A percentile compares a stretch with the other conserved stretches of the same genome.
These are phyloP conservation scores for Ctenosaura bakeri DNA, from an alignment of 2,797 vertebrate genomes.

Conservation along the genomic window DNA sequence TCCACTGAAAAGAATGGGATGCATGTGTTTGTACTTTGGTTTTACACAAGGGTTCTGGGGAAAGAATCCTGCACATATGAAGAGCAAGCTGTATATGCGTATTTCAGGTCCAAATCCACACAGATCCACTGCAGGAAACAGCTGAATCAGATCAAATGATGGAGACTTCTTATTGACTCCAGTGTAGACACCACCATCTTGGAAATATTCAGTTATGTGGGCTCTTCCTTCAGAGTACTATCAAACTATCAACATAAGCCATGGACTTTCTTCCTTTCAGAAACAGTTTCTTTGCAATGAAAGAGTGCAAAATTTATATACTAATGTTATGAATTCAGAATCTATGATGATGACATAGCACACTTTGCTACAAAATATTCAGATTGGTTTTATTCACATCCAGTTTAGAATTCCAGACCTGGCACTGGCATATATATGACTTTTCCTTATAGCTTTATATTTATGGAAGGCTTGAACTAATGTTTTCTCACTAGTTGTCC, in stretches of 20 bases:
- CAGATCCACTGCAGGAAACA: background rate
- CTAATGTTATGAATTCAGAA: background rate
- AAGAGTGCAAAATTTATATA: background rate
- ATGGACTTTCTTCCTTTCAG: too few species aligned
- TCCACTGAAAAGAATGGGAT: too few species aligned
- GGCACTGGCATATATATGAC: background rate
- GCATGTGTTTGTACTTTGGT: too few species aligned
- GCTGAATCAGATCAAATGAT: background rate
- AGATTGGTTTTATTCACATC: background rate
- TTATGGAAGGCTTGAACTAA: too few species aligned
- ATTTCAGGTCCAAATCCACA: background rate
- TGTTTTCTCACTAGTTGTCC: too few species aligned
- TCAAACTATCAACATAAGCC: too few species aligned
- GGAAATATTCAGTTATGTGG: background rate
- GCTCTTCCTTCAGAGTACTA: background rate
- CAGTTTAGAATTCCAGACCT: background rate
- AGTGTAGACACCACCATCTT: background rate
- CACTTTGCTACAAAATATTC: background rate
- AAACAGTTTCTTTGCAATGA: background rate
- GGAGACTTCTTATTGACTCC: background rate
- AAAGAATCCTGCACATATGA: too few species aligned
- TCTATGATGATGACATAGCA: background rate
- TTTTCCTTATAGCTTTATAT: background rate
- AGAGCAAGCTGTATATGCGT: too few species aligned
- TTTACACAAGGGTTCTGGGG: too few species aligned